A percentile compares a stretch with the other conserved stretches of the same genome.
These are phyloP conservation scores for Diplodus sargus DNA, from an alignment of 2,797 vertebrate genomes.

Conservation along the genomic window DNA sequence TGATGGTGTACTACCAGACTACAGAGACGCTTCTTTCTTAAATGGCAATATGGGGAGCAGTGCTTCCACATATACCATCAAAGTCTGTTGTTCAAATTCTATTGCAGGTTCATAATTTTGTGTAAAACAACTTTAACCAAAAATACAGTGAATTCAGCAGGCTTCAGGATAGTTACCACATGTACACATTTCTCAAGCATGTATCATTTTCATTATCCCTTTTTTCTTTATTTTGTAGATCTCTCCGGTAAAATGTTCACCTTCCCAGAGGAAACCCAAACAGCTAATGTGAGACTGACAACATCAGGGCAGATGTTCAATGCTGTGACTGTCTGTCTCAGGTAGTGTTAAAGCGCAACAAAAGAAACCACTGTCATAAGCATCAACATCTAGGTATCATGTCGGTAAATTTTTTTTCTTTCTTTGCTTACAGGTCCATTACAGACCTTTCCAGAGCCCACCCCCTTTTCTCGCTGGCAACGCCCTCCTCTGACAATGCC, in stretches of 20 bases:
- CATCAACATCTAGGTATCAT: background rate
- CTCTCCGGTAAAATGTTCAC: conserved; percentile 62
- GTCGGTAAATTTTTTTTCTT: background rate
- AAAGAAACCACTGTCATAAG: background rate
- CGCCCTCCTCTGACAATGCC: background rate
- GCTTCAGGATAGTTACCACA: background rate
- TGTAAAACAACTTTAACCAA: too few relatives aligned
- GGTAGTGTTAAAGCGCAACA: conserved; percentile 24
- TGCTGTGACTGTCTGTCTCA: conserved; percentile 68
- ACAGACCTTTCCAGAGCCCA: conserved; percentile 50
- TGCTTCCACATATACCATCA: too few relatives aligned
- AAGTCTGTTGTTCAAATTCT: too few relatives aligned
- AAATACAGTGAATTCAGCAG: too few relatives aligned
- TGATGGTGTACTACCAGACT: too few relatives aligned
- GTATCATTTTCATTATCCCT: background rate
- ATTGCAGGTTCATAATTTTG: too few relatives aligned
- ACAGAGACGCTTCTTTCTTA: too few relatives aligned
- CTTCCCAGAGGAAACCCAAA: conserved; percentile 65
- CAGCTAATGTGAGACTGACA: conserved; percentile 50
- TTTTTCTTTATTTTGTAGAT: conserved; percentile 46
- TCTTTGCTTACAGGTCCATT: conserved; percentile 49
- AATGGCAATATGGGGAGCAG: too few relatives aligned
- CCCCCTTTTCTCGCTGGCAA: conserved; percentile 69
- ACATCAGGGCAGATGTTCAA: conserved; percentile 33
- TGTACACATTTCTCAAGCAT: background rate